A percentile compares a stretch with the other conserved stretches of the same genome.
These are phyloP conservation scores for Andricus quercusramuli DNA, from an alignment of 2,888 invertebrate genomes.

Conservation along the genomic window DNA sequence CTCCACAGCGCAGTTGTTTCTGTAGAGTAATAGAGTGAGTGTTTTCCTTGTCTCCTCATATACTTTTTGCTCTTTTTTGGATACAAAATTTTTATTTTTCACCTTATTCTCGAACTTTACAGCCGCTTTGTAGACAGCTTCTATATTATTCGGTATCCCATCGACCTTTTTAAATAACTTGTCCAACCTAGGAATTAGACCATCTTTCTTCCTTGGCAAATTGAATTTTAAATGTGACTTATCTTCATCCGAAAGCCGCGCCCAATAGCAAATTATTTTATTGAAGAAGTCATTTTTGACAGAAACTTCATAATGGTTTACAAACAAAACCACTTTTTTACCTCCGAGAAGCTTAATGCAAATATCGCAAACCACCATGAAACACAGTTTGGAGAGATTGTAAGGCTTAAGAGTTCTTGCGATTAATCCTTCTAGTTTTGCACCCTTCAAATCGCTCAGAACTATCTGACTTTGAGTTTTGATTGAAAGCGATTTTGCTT, in stretches of 20 bases:
- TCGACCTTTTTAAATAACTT: background rate
- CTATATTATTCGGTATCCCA: background rate
- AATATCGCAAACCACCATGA: background rate
- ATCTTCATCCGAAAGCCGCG: background rate
- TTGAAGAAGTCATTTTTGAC: background rate
- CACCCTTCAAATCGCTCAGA: conserved; percentile 14
- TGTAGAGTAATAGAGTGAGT: background rate
- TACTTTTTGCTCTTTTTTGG: background rate
- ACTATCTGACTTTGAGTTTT: conserved; percentile 53
- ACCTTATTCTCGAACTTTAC: background rate
- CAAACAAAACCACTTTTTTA: background rate
- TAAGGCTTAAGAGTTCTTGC: background rate
- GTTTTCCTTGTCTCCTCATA: too few relatives aligned
- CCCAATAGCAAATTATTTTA: conserved; percentile 1
- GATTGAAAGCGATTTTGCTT: too few relatives aligned
- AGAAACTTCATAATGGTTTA: background rate
- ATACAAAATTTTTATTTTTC: background rate
- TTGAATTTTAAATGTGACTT: background rate
- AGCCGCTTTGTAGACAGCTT: background rate
- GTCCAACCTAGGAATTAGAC: background rate
- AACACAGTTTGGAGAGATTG: conserved; percentile 36
- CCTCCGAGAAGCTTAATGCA: background rate
- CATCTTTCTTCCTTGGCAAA: background rate
- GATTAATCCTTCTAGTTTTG: conserved; percentile 11
- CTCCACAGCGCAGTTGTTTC: background rate